Base-by-base conservation (phyloP, 2,113 vertebrate genomes). In the Monarcha castaneiventris region DNA sequence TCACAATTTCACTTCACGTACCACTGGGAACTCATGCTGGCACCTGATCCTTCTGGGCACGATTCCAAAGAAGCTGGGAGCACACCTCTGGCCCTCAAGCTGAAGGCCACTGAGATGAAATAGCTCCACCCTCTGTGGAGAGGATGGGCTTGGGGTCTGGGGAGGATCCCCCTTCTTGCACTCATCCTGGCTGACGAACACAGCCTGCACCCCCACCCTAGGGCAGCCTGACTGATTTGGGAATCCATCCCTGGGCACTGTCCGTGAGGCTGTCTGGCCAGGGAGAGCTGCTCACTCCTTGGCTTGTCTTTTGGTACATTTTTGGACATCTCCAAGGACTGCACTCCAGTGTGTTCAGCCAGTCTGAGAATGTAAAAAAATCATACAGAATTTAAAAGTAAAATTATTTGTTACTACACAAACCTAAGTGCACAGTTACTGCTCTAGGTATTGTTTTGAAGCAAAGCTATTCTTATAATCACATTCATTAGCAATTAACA, bases 201-300 rank as follows among this genome's bases (percentile, higher is more conserved):
- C 19, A 1, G 1, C 7, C 67, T 21, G 4, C 2, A 7, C 5
- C 3, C 16, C n/a, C 3, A 79, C 14, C 26, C n/a, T 51, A 25
- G 20, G 30, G 48, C 21, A 59, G 66, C 33, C 58, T 54, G 85
- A 32, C 37, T 64, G 13, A 37, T 52, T 66, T 52, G 49, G 61
- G 52, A 62, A 39, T 73, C 37, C 26, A 27, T 33, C 29, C 43
- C 30, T 2, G 2, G 41, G 41, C 27, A 11, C 30, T 30, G 21
- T 27, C 39, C 30, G 35, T 72, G 43, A 26, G 21, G 51, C 25
- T 15, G 1, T 35, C 39, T 46, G 56, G 16, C 46, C 58, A 55
- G 48, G 33, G 18, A 64, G 10, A 78, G 30, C 56, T 68, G 33
- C 37, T 56, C 6, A 69, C 23, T 44, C 37, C 51, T 80, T 83